phyloP scores from a whole-genome alignment of 2,797 vertebrate genomes.

The Galagoides demidoff region DNA sequence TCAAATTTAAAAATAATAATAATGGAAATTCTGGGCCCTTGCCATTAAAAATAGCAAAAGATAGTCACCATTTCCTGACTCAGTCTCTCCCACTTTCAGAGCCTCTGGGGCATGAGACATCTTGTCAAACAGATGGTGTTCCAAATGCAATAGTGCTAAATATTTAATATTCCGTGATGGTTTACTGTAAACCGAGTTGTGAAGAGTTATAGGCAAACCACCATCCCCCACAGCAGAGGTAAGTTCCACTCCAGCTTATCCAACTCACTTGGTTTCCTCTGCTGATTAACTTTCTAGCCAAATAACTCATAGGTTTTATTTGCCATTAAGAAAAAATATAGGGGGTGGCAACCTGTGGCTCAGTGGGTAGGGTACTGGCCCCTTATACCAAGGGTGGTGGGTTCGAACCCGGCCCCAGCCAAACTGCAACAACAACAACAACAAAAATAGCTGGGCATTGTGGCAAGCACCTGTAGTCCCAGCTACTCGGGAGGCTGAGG shows the following conservation, averaged over 20 bases:
- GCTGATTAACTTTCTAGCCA: not conserved
- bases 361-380: too few relatives aligned
- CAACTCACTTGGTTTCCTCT: constrained; percentile 25
- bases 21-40: constrained; percentile 35
- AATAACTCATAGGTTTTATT: constrained; percentile 40
- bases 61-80: constrained; percentile 2
- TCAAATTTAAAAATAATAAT: not conserved
- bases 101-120: constrained; percentile 44
- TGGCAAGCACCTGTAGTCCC: too few relatives aligned
- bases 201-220: constrained; percentile 57
- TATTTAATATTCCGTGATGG: constrained; percentile 74
- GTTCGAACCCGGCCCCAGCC: too few relatives aligned
- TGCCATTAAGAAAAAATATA: constrained; percentile 5
- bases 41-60: constrained; percentile 49
- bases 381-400: too few relatives aligned
- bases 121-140: constrained; percentile 51
- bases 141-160: constrained; percentile 70
- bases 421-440: too few relatives aligned
- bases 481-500: too few relatives aligned
- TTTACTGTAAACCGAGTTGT: constrained; percentile 32
- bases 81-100: constrained; percentile 43
- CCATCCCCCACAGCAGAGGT: constrained; percentile 25
- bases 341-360: too few relatives aligned
- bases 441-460: too few relatives aligned
- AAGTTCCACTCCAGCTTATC: constrained; percentile 39